Evolutionary conservation across 1,140 invertebrate genomes (phyloP), one percentile per base, ranked within the genome.

Genomic region (Hyphantria cunea): DNA sequence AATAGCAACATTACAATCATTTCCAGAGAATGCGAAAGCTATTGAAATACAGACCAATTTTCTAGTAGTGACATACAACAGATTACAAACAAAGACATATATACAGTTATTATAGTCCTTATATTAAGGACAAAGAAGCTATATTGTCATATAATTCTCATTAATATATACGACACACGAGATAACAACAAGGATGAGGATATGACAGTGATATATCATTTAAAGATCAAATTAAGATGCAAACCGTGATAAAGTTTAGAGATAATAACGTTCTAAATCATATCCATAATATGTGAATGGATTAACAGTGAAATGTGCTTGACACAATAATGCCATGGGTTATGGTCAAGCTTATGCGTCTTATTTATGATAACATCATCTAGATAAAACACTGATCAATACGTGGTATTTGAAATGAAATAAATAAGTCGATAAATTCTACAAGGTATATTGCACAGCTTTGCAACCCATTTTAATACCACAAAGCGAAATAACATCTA

Each of bases 71-170:
- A 68, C 61, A 71, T 55, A 75, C 65, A 73, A 72, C 64, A 71
- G 65, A 60, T 70, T 64, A 72, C 44, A 69, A 76, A 74, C 54
- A 77, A 67, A 70, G 33, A 74, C 54, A 77, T 70, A 75, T 70
- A 72, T 77, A 74, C 65, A 78, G 61, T 71, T 64, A 48, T 63
- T 65, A 70, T 76, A 64, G 54, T 67, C 41, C 50, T 39, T 32
- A 47, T 54, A 12, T 11, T 31, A 44, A 65, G 54, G 54, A 65
- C 39, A 63, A 76, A 74, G 69, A 84, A 88, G 82, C 76, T 79
- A 87, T 86, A 90, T 89, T 86, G 82, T 87, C 84, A 76, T 64
- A 78, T 81, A 86, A 86, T 74, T 82, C 82, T 76, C 66, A 80
- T 75, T 25, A 49, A 55, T 64, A 67, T 77, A 82, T 81, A 84